These are phyloP conservation scores for Drosophila conformis DNA, from an alignment of 2,888 invertebrate species.

Conservation along the genomic window DNA sequence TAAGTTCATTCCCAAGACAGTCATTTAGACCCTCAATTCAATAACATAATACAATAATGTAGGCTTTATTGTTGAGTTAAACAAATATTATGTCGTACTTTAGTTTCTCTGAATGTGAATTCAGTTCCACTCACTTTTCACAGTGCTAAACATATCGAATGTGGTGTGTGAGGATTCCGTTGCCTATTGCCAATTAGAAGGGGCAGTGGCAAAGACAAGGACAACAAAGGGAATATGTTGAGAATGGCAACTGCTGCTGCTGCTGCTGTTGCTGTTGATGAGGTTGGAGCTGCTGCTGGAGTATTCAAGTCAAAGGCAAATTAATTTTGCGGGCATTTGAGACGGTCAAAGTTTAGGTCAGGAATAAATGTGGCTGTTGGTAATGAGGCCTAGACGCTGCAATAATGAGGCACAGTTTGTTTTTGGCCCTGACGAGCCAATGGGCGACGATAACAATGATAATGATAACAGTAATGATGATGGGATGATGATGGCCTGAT, in stretches of 20 bases:
- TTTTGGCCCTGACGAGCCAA: slow-evolving; percentile 41
- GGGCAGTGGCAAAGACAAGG: background rate
- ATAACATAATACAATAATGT: background rate
- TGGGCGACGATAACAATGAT: slow-evolving; percentile 52
- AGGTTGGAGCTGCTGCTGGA: slow-evolving; percentile 2
- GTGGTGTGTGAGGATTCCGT: background rate
- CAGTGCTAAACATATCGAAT: background rate
- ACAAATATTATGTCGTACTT: background rate
- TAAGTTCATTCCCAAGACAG: background rate
- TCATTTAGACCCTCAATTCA: background rate
- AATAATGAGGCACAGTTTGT: slow-evolving; percentile 28
- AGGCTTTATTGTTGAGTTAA: background rate
- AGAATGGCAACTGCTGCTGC: slow-evolving; percentile 28
- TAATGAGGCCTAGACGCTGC: slow-evolving; percentile 50
- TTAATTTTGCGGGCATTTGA: slow-evolving; percentile 61
- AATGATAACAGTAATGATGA: slow-evolving; percentile 33
- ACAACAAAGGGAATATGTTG: slow-evolving; percentile 6
- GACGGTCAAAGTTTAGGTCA: slow-evolving; percentile 53
- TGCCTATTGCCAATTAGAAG: slow-evolving; percentile 1
- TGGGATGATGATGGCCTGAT: slow-evolving; percentile 6
- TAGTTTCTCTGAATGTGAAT: background rate
- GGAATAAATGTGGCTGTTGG: slow-evolving; percentile 37
- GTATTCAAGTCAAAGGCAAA: slow-evolving; percentile 46
- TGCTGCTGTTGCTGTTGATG: slow-evolving; percentile 17
- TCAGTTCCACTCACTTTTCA: background rate